These are phyloP conservation scores for Papilio xuthus DNA, from an alignment of 1,140 invertebrate species.

Conservation along the genomic window DNA sequence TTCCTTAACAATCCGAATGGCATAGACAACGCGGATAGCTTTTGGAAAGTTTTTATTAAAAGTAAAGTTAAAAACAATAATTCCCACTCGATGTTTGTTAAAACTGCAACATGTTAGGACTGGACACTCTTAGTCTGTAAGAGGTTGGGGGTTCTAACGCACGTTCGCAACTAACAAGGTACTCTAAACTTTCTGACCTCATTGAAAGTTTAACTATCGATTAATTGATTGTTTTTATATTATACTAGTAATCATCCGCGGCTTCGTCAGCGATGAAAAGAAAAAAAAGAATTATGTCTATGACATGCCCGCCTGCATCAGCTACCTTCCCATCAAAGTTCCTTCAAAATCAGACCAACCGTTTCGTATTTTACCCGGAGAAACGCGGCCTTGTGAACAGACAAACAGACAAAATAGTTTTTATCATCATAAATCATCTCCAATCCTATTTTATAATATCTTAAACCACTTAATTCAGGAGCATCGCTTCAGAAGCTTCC, in stretches of 20 bases:
- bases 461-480: not conserved
- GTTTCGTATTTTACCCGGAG: too few species aligned
- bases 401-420: too few species aligned
- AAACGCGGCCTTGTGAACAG: too few species aligned
- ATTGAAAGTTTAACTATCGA: not conserved
- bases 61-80: not conserved
- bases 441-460: not conserved
- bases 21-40: not conserved
- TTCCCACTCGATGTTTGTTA: slow-evolving; percentile 8
- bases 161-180: not conserved
- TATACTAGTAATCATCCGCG: not conserved
- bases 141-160: not conserved
- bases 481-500: not conserved
- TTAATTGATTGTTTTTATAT: not conserved
- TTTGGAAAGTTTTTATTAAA: not conserved
- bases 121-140: not conserved
- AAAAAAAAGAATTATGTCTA: too few species aligned
- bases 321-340: not conserved
- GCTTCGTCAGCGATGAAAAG: too few species aligned
- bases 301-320: not conserved
- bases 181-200: slow-evolving; percentile 12
- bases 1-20: not conserved
- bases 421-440: too few species aligned
- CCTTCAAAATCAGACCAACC: not conserved
- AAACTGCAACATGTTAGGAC: slow-evolving; percentile 18